phyloP scores from a whole-genome alignment of 1,140 invertebrate genomes.

The Orchestia grillus region DNA sequence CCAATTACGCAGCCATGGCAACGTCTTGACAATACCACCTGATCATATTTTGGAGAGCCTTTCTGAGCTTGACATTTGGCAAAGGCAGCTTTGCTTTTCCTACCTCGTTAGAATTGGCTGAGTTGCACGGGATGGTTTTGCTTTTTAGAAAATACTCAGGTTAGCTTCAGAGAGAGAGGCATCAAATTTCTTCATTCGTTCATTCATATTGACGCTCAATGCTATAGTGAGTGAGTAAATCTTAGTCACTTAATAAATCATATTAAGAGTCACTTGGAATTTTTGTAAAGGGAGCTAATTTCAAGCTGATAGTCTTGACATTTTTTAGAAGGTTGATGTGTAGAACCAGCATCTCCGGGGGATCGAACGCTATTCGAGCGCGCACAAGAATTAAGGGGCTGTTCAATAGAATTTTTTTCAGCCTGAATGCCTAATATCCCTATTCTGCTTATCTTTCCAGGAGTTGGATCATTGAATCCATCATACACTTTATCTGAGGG shows the following conservation, averaged over 20 bases:
- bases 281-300: background rate
- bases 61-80: background rate
- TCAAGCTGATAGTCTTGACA: background rate
- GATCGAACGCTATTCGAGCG: background rate
- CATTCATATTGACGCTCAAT: background rate
- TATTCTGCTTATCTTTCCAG: background rate
- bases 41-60: background rate
- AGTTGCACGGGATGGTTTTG: background rate
- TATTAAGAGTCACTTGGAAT: background rate
- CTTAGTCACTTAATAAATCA: background rate
- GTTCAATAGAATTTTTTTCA: background rate
- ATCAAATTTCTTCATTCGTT: background rate
- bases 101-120: background rate
- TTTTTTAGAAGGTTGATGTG: background rate
- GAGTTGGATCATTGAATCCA: background rate
- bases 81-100: background rate
- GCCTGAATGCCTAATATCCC: background rate
- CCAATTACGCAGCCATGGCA: background rate
- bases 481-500: background rate
- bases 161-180: background rate
- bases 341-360: too few species aligned
- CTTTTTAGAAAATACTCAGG: background rate
- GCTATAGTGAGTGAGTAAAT: background rate
- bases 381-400: background rate
- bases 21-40: background rate